A percentile compares a stretch with the other conserved stretches of the same genome.
Conservation (phyloP, 2,113 vertebrate genomes). For the Synodontis membranacea region DNA sequence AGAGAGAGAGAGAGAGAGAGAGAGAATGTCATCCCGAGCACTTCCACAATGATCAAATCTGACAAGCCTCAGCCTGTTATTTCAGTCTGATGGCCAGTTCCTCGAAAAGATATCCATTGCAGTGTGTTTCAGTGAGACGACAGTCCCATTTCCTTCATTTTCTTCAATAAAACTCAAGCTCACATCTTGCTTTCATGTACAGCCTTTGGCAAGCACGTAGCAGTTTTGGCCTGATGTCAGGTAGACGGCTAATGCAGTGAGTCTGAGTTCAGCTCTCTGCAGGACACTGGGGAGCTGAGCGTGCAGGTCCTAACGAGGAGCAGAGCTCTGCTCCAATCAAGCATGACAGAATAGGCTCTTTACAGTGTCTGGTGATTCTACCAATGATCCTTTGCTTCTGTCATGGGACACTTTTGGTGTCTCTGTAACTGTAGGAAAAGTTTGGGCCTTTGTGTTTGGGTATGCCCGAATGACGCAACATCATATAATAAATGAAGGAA, state of each 20-base stretch:
- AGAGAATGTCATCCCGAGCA: constrained; percentile 20
- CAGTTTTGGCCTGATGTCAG: constrained; percentile 61
- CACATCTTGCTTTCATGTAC: constrained; percentile 50
- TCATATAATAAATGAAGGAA: background rate
- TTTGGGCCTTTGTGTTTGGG: background rate
- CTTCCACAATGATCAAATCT: constrained; percentile 34
- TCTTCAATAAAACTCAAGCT: constrained; percentile 62
- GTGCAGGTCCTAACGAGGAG: constrained; percentile 60
- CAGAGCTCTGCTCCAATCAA: constrained; percentile 58
- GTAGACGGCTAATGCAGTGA: constrained; percentile 58
- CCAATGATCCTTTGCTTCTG: constrained; percentile 15
- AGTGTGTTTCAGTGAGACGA: constrained; percentile 26
- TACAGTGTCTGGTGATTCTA: constrained; percentile 54
- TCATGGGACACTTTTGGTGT: background rate
- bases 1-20: constrained; percentile 1
- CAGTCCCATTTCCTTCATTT: constrained; percentile 61
- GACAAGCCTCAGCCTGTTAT: constrained; percentile 56
- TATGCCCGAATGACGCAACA: background rate
- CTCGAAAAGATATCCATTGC: background rate
- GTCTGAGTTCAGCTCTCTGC: constrained; percentile 55
- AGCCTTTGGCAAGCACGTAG: constrained; percentile 54
- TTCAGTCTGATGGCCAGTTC: constrained; percentile 51
- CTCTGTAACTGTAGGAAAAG: background rate
- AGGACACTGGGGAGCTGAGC: constrained; percentile 59
- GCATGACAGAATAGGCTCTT: constrained; percentile 60